Evolutionary conservation across 2,888 invertebrate species (phyloP).

Genomic region (Rhagophthalmus giganteus): DNA sequence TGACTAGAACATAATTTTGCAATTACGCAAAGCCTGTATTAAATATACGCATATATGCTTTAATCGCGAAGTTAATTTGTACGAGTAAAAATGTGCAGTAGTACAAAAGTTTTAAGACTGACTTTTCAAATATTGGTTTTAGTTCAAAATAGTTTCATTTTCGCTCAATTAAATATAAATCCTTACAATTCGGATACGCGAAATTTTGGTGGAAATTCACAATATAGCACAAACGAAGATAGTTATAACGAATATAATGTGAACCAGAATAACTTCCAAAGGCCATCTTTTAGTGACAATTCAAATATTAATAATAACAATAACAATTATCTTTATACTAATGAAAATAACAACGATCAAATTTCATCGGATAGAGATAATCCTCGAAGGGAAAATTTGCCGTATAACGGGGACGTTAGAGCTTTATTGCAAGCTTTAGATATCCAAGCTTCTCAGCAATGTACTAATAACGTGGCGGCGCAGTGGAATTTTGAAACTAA

Average conservation of each 20-base stretch:
- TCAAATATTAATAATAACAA: background rate
- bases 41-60: background rate
- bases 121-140: background rate
- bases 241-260: constrained; percentile 2
- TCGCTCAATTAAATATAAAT: constrained; percentile 38
- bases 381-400: constrained; percentile 6
- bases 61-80: too few relatives aligned
- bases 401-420: constrained; percentile 48
- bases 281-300: background rate
- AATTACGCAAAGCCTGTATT: constrained; percentile 1
- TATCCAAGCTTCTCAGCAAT: constrained; percentile 76
- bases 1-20: constrained; percentile 32
- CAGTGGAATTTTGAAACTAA: constrained; percentile 91
- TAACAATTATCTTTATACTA: background rate
- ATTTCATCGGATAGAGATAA: constrained; percentile 8
- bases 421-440: constrained; percentile 72
- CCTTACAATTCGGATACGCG: background rate
- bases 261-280: constrained; percentile 2
- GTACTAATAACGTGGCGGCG: constrained; percentile 82
- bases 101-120: constrained; percentile 3
- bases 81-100: too few relatives aligned
- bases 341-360: constrained; percentile 3
- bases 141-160: constrained; percentile 1
- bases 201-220: constrained; percentile 3
- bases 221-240: constrained; percentile 5